Conservation (phyloP, 2,113 vertebrate genomes). For the Carassius gibelio region DNA sequence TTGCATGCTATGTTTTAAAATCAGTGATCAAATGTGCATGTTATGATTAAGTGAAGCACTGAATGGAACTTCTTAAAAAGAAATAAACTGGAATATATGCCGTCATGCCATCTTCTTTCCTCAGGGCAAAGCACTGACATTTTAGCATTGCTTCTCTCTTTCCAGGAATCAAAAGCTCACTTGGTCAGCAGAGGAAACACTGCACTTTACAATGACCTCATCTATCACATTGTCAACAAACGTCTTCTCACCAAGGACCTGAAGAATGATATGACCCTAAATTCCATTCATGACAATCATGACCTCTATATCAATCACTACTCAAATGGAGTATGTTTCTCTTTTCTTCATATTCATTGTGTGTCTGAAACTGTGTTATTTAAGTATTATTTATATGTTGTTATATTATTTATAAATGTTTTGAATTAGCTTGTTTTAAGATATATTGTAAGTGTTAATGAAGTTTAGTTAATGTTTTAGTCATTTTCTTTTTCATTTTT, state of each 20-base stretch:
- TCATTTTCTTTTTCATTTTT: no score
- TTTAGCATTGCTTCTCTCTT: not conserved
- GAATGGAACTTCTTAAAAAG: not conserved
- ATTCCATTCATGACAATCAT: conserved; percentile 85
- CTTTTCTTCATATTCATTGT: not conserved
- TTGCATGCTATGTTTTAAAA: conserved; percentile 10
- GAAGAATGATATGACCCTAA: conserved; percentile 83
- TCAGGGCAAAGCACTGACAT: no score
- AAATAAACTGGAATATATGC: not conserved
- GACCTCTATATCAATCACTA: conserved; percentile 92
- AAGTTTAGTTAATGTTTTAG: no score
- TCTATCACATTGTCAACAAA: conserved; percentile 88
- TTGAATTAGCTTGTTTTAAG: no score
- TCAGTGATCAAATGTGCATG: not conserved
- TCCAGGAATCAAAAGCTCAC: conserved; percentile 77
- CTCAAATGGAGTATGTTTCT: conserved; percentile 86
- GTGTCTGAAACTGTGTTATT: no score
- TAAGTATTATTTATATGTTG: no score
- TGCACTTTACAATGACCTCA: conserved; percentile 86
- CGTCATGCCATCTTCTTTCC: not conserved
- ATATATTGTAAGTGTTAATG: no score
- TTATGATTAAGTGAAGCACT: not conserved
- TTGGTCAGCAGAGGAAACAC: conserved; percentile 87
- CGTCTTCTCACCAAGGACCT: conserved; percentile 93
- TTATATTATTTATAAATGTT: no score